Base-by-base conservation (phyloP, 2,113 vertebrate species). In the Monopterus albus region DNA sequence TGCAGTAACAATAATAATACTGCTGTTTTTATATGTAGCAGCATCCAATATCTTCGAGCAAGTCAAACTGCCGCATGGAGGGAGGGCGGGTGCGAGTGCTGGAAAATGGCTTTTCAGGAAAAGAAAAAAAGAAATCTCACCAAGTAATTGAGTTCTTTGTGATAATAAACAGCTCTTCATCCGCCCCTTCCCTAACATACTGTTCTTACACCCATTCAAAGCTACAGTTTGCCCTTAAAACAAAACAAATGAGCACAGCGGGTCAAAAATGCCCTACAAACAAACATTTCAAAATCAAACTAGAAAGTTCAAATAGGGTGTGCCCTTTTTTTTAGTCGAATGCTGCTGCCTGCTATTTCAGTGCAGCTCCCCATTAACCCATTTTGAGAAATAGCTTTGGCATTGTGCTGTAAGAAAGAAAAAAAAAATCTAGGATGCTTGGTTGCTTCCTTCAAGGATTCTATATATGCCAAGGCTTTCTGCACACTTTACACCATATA, bases 341-440 rank as follows among this genome's bases (percentile, higher is more conserved):
- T 63, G n/a, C n/a, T n/a, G n/a, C n/a, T n/a, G 11, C 33, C 38
- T 38, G 38, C 38, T 53, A 6, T 62, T 60, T 65, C 26, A 26
- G 39, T 8, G 21, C 58, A 38, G 55, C 46, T 64, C 21, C 62
- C 53, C 50, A 81, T 69, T 62, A 69, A 67, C 73, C 57, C 43
- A 49, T 58, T 78, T 61, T 49, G 57, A 62, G 40, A 64, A 50
- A 33, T 3, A 21, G 29, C 59, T 67, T 17, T 17, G 31, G 20
- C 9, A 53, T 28, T 55, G 53, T 49, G 43, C 57, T 77, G 15
- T 1, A 10, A 65, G 25, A 52, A 25, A 14, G 40, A 42, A 15
- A 38, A 26, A 25, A 17, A 26, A 29, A 21, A 39, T 51, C 53
- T 45, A 69, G 79, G 71, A 31, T 29, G 13, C 17, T 60, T 13